Percentiles rank a stretch among this genome's conserved stretches.
Evolutionary conservation across 2,113 vertebrate genomes (phyloP).

Genomic region (Budorcas taxicolor): DNA sequence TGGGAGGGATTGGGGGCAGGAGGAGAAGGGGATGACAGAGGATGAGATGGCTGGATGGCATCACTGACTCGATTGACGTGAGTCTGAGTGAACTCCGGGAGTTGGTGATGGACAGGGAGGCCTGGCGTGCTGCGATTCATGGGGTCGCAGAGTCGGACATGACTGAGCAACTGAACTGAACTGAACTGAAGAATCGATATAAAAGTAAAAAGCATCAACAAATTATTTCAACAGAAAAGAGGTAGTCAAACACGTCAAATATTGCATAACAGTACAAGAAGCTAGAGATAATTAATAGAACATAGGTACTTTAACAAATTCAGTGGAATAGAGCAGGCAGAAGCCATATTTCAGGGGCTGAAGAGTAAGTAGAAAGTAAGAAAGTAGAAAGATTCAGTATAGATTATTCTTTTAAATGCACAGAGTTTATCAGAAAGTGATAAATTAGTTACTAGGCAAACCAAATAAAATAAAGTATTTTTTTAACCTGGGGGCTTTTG

Average conservation of each 20-base stretch:
- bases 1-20: too few species aligned
- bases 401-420: conserved; percentile 10
- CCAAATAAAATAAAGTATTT: neutral
- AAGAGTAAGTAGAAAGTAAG: neutral
- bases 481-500: neutral
- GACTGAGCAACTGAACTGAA: too few species aligned
- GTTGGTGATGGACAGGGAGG: too few species aligned
- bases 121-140: too few species aligned
- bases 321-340: neutral
- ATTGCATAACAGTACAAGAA: neutral
- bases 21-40: too few species aligned
- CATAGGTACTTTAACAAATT: neutral
- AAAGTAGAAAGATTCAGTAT: neutral
- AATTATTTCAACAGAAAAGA: neutral
- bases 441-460: neutral
- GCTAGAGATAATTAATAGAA: neutral
- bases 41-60: too few species aligned
- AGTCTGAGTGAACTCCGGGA: too few species aligned
- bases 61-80: too few species aligned
- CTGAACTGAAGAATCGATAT: neutral
- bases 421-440: neutral
- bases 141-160: too few species aligned
- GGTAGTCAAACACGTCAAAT: neutral
- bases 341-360: neutral
- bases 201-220: neutral